Base-by-base conservation (phyloP, 2,888 invertebrate genomes). In the Apotomis capreana region DNA sequence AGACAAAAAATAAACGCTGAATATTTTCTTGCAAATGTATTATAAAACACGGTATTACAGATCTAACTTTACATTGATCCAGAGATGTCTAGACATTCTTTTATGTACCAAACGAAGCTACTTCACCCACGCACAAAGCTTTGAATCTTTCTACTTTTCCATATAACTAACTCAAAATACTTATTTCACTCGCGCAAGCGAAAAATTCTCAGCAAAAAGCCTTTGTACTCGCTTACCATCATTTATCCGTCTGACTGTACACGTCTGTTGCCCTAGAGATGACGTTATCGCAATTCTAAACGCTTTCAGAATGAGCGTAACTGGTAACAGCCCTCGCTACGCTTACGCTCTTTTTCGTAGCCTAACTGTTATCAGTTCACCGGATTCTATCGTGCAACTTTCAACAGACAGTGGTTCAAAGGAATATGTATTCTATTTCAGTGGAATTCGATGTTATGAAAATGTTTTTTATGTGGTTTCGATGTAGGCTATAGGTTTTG, bases 261-360 rank as follows among this genome's bases (percentile, higher is more conserved):
- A 51, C 37, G 62, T 51, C 40, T 63, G 63, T 57, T 61, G 46
- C 44, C 52, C 65, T 55, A 51, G 61, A 62, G 71, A 71, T 71
- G 71, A 71, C 71, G 67, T 62, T 68, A 71, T 61, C 65, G n/a
- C 36, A n/a, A 15, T 62, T 52, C 13, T 54, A 54, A 44, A 57
- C 9, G 1, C 0, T n/a, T 57, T 46, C 3, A 2, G 57, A 65
- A 65, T 36, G 26, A 9, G n/a, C 55, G 36, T 36, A 65, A 55
- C 12, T 55, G 12, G 4, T 46, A 46, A 8, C 4, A n/a, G 8
- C 57, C 12, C n/a, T n/a, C n/a, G 1, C 4, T 26, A 26, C 46
- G 44, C n/a, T 55, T 57, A 46, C 10, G 12, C 8, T 57, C 44
- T 12, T 54, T 55, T 9, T 0, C 10, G 46, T 5, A n/a, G 9